Evolutionary conservation across 1,140 invertebrate genomes (phyloP).

Genomic region (Drosophila erecta): DNA sequence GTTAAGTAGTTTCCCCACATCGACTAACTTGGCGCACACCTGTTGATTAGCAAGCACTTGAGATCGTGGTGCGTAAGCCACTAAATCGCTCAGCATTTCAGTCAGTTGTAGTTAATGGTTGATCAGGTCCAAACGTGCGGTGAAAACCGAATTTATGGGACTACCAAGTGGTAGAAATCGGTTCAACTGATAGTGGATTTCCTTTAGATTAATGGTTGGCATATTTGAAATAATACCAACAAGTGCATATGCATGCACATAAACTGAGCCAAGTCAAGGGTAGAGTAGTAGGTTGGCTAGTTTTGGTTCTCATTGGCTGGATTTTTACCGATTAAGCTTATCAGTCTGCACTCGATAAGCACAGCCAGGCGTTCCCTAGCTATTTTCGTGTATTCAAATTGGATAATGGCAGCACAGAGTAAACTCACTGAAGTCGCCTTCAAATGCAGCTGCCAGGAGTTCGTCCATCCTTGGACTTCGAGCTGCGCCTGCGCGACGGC

Average conservation of each 20-base stretch:
- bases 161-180: neutral
- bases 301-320: neutral
- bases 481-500: conserved; percentile 88
- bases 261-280: neutral
- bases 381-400: conserved; percentile 3
- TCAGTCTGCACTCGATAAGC: conserved; percentile 30
- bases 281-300: neutral
- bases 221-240: neutral
- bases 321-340: conserved; percentile 11
- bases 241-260: neutral
- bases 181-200: neutral
- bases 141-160: neutral
- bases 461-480: conserved; percentile 91
- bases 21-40: neutral
- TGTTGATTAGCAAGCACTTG: neutral
- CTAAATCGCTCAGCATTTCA: neutral
- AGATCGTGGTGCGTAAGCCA: neutral
- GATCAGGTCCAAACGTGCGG: conserved; percentile 1
- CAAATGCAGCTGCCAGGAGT: conserved; percentile 87
- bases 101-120: conserved; percentile 18
- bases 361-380: neutral
- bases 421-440: conserved; percentile 85
- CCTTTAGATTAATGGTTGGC: neutral
- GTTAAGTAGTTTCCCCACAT: no score
- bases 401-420: conserved; percentile 86